phyloP scores from a whole-genome alignment of 2,797 vertebrate genomes.

The Adrianichthys oophorus region DNA sequence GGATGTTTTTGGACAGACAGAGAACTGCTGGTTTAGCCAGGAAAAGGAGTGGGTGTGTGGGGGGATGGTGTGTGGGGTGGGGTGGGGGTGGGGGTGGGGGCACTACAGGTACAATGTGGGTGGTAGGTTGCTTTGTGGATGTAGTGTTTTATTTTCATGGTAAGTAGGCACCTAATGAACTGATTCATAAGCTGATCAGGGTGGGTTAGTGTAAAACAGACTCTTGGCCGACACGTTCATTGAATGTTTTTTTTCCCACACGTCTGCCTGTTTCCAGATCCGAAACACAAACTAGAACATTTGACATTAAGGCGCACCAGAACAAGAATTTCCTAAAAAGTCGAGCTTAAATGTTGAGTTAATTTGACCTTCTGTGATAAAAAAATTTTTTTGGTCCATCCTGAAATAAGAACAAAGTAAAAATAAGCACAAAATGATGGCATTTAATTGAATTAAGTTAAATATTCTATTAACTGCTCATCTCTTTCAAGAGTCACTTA shows the following conservation, averaged over 20 bases:
- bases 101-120: conserved; percentile 40
- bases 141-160: conserved; percentile 55
- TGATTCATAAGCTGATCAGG: conserved; percentile 41
- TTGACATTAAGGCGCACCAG: too few relatives aligned
- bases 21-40: conserved; percentile 34
- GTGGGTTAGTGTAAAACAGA: conserved; percentile 44
- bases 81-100: conserved; percentile 9
- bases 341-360: too few relatives aligned
- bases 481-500: too few relatives aligned
- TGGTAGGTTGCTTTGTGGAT: conserved; percentile 59
- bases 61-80: conserved; percentile 14
- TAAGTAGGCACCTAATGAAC: conserved; percentile 63
- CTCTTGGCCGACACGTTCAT: conserved; percentile 26
- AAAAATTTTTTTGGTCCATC: too few relatives aligned
- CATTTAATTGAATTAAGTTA: too few relatives aligned
- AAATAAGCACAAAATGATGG: too few relatives aligned
- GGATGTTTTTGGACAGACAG: conserved; percentile 6
- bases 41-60: not conserved
- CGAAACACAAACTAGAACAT: too few relatives aligned
- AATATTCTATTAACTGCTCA: too few relatives aligned
- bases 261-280: not conserved
- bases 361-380: too few relatives aligned
- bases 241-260: conserved; percentile 10
- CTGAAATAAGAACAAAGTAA: too few relatives aligned
- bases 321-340: too few relatives aligned